A percentile compares a stretch with the other conserved stretches of the same genome.
Evolutionary conservation across 2,888 invertebrate genomes (phyloP).

Genomic region (Pristionchus japonicus): DNA sequence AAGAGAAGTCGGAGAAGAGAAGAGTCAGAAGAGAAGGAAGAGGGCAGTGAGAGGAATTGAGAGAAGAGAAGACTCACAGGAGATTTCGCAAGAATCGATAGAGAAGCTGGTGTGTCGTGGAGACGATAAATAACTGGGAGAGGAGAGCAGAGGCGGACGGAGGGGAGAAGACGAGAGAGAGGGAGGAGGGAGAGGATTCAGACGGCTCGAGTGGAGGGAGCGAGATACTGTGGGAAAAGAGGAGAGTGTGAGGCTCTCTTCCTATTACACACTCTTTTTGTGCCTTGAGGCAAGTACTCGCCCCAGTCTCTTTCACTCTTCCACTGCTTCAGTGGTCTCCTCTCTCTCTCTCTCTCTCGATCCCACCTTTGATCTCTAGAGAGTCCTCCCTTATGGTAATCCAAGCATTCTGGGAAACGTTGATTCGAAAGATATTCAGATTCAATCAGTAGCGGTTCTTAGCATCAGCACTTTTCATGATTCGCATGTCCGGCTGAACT

Average conservation of each 20-base stretch:
- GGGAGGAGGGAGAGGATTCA: background rate
- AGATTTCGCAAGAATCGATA: slow-evolving; percentile 33
- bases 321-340: background rate
- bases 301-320: slow-evolving; percentile 21
- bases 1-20: background rate
- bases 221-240: background rate
- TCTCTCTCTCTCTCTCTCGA: slow-evolving; percentile 5
- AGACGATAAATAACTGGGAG: slow-evolving; percentile 25
- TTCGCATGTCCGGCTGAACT: background rate
- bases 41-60: slow-evolving; percentile 23
- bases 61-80: slow-evolving; percentile 15
- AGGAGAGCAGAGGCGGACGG: slow-evolving; percentile 3
- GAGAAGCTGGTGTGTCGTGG: background rate
- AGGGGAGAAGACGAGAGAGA: background rate
- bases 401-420: background rate
- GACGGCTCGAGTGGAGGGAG: background rate
- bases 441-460: background rate
- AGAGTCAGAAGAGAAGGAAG: background rate
- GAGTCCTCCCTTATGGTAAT: background rate
- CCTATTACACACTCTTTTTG: background rate
- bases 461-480: background rate
- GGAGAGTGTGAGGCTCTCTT: slow-evolving; percentile 3
- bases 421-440: background rate
- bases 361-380: background rate
- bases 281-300: background rate